These are phyloP conservation scores for Hemithea aestivaria DNA, from an alignment of 2,888 invertebrate species.

Conservation along the genomic window DNA sequence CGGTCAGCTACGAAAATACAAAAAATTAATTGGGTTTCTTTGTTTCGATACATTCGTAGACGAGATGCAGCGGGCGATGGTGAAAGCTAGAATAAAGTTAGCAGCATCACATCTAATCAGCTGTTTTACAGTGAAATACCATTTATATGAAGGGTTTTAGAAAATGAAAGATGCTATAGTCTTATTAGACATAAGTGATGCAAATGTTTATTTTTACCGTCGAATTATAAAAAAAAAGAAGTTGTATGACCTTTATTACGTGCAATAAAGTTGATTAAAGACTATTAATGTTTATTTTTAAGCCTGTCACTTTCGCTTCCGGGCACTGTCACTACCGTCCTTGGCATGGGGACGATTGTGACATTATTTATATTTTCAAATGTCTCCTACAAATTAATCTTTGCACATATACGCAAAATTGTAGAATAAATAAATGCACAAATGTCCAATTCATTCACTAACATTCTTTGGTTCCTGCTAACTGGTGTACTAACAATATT, in stretches of 20 bases:
- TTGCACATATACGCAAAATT: no score
- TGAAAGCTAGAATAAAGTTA: no score
- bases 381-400: neutral
- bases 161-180: neutral
- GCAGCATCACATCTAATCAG: no score
- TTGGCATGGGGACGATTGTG: neutral
- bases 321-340: conserved; percentile 13
- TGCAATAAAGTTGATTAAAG: conserved; percentile 1
- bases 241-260: conserved; percentile 1
- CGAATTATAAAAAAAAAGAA: neutral
- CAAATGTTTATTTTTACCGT: conserved; percentile 1
- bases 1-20: no score
- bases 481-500: no score
- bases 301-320: conserved; percentile 1
- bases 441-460: no score
- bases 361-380: conserved; percentile 10
- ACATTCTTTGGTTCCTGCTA: no score
- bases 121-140: no score
- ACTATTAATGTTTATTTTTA: conserved; percentile 1
- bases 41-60: no score
- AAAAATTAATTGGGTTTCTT: no score
- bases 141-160: neutral
- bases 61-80: no score
- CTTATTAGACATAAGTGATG: neutral
- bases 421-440: no score